Evolutionary conservation across 2,888 invertebrate species (phyloP).

Genomic region (Caenorhabditis becei): DNA sequence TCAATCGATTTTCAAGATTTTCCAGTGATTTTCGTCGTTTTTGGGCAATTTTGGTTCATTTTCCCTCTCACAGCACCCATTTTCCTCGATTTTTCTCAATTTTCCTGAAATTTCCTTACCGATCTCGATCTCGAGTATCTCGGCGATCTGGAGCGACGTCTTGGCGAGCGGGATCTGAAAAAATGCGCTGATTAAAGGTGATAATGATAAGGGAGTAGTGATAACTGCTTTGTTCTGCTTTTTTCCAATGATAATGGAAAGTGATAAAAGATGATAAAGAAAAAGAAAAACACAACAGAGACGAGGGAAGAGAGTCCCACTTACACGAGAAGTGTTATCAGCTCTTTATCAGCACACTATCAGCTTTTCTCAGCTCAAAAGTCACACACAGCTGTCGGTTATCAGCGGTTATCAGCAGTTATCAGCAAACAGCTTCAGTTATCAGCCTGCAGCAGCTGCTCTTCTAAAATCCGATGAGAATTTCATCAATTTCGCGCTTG

Average conservation of each 20-base stretch:
- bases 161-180: slow-evolving; percentile 54
- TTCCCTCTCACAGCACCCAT: too few species aligned
- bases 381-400: slow-evolving; percentile 20
- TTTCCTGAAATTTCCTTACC: slow-evolving; percentile 29
- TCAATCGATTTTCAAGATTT: too few species aligned
- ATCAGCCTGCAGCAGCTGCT: slow-evolving; percentile 22
- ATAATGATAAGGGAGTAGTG: not conserved
- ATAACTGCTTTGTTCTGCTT: not conserved
- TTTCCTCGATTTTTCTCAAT: too few species aligned
- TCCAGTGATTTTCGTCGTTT: too few species aligned
- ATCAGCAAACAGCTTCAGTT: too few species aligned
- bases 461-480: slow-evolving; percentile 15
- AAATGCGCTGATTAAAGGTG: not conserved
- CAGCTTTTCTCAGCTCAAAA: too few species aligned
- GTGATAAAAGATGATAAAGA: not conserved
- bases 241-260: too few species aligned
- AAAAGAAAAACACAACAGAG: not conserved
- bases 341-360: not conserved
- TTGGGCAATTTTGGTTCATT: too few species aligned
- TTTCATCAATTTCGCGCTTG: too few species aligned
- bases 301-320: not conserved
- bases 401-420: slow-evolving; percentile 1
- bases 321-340: not conserved
- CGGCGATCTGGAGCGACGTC: slow-evolving; percentile 67
- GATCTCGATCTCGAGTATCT: slow-evolving; percentile 66